phyloP scores from a whole-genome alignment of 2,888 invertebrate genomes.

The Adelognathus sp. region DNA sequence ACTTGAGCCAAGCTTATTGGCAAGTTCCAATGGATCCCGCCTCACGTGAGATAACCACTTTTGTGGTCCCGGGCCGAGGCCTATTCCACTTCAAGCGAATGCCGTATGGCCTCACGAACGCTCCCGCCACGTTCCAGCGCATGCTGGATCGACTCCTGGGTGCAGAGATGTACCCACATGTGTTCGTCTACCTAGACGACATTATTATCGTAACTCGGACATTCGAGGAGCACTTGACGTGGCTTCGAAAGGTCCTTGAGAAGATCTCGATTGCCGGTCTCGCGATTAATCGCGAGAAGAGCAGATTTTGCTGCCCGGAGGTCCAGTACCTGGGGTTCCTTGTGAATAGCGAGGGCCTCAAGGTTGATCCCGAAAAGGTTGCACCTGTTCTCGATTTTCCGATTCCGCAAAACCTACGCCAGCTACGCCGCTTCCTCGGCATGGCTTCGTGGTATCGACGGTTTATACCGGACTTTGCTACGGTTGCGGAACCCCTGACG shows the following conservation, averaged over 20 bases:
- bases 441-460: constrained; percentile 37
- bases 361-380: constrained; percentile 47
- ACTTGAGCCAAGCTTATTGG: constrained; percentile 67
- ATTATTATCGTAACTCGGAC: constrained; percentile 37
- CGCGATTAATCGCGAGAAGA: constrained; percentile 32
- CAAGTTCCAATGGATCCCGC: constrained; percentile 65
- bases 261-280: constrained; percentile 9
- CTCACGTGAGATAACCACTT: constrained; percentile 66
- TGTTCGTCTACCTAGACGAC: constrained; percentile 46
- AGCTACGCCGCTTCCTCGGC: constrained; percentile 64
- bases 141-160: constrained; percentile 63
- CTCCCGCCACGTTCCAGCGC: constrained; percentile 67
- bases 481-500: neutral
- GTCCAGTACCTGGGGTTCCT: constrained; percentile 43
- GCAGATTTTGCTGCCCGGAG: constrained; percentile 26
- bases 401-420: constrained; percentile 51
- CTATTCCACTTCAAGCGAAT: constrained; percentile 68
- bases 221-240: constrained; percentile 27
- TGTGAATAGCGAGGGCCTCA: constrained; percentile 58
- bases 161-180: constrained; percentile 34
- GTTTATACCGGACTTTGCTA: neutral
- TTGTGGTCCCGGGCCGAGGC: constrained; percentile 38
- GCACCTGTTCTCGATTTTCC: constrained; percentile 54
- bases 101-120: constrained; percentile 68
- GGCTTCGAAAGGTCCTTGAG: constrained; percentile 27